Conservation (phyloP, 2,888 invertebrate genomes). For the Chrysolina oricalcia region DNA sequence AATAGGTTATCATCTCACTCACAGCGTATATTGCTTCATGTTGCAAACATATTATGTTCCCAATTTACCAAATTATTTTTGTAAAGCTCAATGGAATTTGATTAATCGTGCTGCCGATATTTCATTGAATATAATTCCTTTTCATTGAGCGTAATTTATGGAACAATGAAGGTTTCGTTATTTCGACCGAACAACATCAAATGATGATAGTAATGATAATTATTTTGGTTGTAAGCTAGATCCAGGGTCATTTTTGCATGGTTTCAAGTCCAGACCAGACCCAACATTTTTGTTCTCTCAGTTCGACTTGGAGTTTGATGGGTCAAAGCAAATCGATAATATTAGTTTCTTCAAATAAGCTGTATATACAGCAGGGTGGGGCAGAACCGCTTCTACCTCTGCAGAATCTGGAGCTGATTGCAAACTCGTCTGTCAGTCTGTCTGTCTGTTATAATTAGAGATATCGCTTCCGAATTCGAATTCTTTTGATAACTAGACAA, state of each 20-base stretch:
- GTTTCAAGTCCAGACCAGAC: too few species aligned
- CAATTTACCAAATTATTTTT: constrained; percentile 36
- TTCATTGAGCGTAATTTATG: constrained; percentile 4
- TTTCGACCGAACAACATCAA: background rate
- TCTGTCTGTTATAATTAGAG: too few species aligned
- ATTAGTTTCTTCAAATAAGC: too few species aligned
- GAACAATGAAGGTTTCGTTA: constrained; percentile 13
- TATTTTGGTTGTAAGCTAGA: background rate
- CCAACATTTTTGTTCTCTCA: too few species aligned
- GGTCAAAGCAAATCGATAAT: too few species aligned
- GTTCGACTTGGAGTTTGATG: too few species aligned
- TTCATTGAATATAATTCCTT: constrained; percentile 22
- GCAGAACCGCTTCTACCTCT: too few species aligned
- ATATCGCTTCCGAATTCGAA: too few species aligned
- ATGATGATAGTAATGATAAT: background rate
- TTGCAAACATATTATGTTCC: constrained; percentile 32
- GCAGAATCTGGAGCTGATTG: too few species aligned
- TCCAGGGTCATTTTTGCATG: background rate
- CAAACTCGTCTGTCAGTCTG: too few species aligned
- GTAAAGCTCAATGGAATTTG: constrained; percentile 26
- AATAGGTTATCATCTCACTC: constrained; percentile 53
- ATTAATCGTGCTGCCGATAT: constrained; percentile 23
- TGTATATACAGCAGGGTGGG: too few species aligned
- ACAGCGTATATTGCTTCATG: constrained; percentile 34
- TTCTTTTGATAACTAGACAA: too few species aligned